Base-by-base conservation (phyloP, 2,888 invertebrate genomes). In the Lepetodrilus schrolli region DNA sequence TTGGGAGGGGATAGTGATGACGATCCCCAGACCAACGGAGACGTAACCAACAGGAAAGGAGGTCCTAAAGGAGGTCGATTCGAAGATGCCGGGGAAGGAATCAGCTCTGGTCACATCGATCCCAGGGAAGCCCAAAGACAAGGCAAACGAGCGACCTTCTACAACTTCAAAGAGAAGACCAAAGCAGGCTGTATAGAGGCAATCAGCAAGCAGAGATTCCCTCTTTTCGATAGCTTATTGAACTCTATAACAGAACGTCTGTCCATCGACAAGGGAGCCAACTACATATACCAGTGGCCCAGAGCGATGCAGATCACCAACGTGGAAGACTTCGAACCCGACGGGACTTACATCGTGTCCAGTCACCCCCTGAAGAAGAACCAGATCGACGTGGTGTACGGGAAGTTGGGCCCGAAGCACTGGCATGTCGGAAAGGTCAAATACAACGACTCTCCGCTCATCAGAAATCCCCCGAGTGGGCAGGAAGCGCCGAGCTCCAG, bases 141-240 rank as follows among this genome's bases (percentile, higher is more conserved):
- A 10, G 84, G 83, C 30, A 81, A 76, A 65, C 66, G 96, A 71
- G 95, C 97, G 74, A 94, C 95, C 0, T 97, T 98, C 91, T 97
- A 95, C 92, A 94, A 96, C 89, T 97, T 97, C 92, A 97, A 97
- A 2, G 97, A 97, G 89, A 95, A 96, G 0, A 96, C 96, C 89
- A 96, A 95, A 88, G 96, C 95, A 13, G 96, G 97, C 0, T 94
- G 96, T 47, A 96, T 96, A 90, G 94, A 95, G 88, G 93, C 95
- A 83, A 96, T 97, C 88, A 95, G 96, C 79, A 96, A 96, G 1
- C 93, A 96, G 76, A 96, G 96, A 87, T 94, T 97, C 85, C 94
- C 94, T 48, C 95, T 95, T 13, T 91, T 97, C 92, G 96, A 97
- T 87, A 94, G 94, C 17, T 92, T 98, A 50, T 92, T 96, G 84